Evolutionary conservation across 2,888 invertebrate species (phyloP).

Genomic region (Latheticus oryzae): DNA sequence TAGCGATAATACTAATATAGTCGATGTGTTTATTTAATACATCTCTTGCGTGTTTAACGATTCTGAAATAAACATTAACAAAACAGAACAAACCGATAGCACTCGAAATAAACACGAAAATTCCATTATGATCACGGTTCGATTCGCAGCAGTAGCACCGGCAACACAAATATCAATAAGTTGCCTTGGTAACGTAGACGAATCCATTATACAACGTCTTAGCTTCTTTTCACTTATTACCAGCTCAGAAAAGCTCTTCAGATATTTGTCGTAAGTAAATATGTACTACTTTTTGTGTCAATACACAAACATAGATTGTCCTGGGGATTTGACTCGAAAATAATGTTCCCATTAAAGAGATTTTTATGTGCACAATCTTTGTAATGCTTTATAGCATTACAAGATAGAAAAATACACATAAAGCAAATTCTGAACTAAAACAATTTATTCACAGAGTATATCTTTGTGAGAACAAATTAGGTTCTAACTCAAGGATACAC

Average conservation of each 20-base stretch:
- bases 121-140: constrained; percentile 55
- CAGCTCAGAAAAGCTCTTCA: constrained; percentile 33
- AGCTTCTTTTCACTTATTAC: constrained; percentile 49
- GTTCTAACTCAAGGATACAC: too few species aligned
- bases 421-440: too few species aligned
- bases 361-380: too few species aligned
- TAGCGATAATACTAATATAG: too few species aligned
- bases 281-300: constrained; percentile 5
- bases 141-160: constrained; percentile 45
- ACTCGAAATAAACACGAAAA: constrained; percentile 54
- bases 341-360: too few species aligned
- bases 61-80: constrained; percentile 36
- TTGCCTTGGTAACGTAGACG: constrained; percentile 49
- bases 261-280: constrained; percentile 18
- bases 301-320: too few species aligned
- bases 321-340: too few species aligned
- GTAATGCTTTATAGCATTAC: too few species aligned
- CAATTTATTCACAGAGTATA: too few species aligned
- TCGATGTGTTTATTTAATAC: constrained; percentile 4
- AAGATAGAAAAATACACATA: too few species aligned
- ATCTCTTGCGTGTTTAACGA: constrained; percentile 18
- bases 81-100: constrained; percentile 42
- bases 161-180: constrained; percentile 55
- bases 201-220: constrained; percentile 50
- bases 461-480: too few species aligned